Evolutionary conservation across 2,888 invertebrate species (phyloP).

Genomic region (Latrodectus hesperus): DNA sequence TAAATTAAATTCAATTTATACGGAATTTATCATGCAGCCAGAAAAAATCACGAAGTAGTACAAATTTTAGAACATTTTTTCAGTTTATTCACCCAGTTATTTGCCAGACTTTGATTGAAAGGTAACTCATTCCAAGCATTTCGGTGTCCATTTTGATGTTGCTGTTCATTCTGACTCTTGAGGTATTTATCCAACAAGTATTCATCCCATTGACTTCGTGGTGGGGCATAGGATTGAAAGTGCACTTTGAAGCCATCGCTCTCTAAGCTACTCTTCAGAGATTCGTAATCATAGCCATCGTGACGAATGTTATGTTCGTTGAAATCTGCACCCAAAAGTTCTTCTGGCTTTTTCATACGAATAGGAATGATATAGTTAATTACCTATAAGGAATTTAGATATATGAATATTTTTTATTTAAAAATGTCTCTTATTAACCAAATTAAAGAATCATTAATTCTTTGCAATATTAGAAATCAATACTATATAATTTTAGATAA

Average conservation of each 20-base stretch:
- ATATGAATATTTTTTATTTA: too few relatives aligned
- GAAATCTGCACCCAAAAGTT: constrained; percentile 91
- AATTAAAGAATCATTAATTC: too few relatives aligned
- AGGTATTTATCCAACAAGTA: constrained; percentile 60
- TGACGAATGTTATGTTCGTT: constrained; percentile 66
- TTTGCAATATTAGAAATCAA: too few relatives aligned
- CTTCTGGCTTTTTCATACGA: constrained; percentile 88
- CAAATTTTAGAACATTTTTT: too few relatives aligned
- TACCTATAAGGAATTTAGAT: constrained; percentile 72
- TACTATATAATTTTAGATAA: too few relatives aligned
- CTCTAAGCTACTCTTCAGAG: constrained; percentile 31
- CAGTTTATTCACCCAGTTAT: too few relatives aligned
- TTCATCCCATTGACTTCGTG: constrained; percentile 61
- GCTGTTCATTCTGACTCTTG: background rate
- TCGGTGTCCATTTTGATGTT: constrained; percentile 3
- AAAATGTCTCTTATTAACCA: too few relatives aligned
- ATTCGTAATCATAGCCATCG: constrained; percentile 66
- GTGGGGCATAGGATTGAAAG: constrained; percentile 1
- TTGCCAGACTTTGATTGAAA: background rate
- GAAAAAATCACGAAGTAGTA: too few relatives aligned
- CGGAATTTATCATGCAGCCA: too few relatives aligned
- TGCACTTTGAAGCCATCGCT: constrained; percentile 28
- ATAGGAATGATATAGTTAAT: constrained; percentile 88
- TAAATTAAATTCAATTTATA: too few relatives aligned
- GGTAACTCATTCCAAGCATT: constrained; percentile 4